Conservation (phyloP, 2,113 vertebrate genomes). For the Spilogale gracilis region DNA sequence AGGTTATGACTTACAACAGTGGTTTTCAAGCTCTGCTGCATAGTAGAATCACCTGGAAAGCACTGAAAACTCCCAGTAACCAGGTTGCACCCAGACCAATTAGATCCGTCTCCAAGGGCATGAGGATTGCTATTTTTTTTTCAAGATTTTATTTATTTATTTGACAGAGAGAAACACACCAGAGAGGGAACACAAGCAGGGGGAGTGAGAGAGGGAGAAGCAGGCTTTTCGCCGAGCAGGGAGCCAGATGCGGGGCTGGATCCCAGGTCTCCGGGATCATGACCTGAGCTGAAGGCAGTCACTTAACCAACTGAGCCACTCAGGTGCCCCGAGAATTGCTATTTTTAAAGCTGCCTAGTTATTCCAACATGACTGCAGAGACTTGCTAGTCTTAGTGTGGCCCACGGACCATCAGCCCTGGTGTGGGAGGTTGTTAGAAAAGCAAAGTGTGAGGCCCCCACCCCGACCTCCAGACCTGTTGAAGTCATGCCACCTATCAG, state of each 20-base stretch:
- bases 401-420: background rate
- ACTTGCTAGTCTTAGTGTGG: background rate
- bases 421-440: background rate
- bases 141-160: too few species aligned
- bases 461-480: background rate
- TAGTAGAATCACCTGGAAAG: background rate
- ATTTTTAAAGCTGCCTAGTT: background rate
- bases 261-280: too few species aligned
- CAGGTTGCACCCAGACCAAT: background rate
- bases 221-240: too few species aligned
- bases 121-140: background rate
- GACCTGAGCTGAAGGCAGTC: too few species aligned
- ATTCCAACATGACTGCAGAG: background rate
- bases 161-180: too few species aligned
- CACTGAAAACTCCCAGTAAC: background rate
- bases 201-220: too few species aligned
- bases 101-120: background rate
- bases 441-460: rapidly evolving
- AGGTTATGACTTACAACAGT: background rate
- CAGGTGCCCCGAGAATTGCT: background rate
- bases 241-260: too few species aligned
- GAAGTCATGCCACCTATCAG: background rate
- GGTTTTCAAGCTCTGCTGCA: background rate
- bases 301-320: too few species aligned
- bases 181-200: too few species aligned